Evolutionary conservation across 2,888 invertebrate species (phyloP).

Genomic region (Capitulum mitella): DNA sequence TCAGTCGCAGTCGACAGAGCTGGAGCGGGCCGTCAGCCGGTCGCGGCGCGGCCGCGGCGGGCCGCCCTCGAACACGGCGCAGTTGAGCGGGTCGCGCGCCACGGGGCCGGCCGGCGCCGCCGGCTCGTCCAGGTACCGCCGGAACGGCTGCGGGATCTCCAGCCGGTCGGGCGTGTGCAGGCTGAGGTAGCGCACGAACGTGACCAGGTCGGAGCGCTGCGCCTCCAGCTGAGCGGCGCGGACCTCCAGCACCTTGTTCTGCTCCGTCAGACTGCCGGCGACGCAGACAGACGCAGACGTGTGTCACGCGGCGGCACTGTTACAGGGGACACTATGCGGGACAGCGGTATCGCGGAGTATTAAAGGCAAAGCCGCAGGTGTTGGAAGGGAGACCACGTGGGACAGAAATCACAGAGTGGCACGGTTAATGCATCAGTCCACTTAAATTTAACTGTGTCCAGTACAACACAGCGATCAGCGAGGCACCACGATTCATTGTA

Average conservation of each 20-base stretch:
- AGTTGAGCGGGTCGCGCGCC: slow-evolving; percentile 8
- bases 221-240: neutral
- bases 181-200: slow-evolving; percentile 16
- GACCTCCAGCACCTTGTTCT: neutral
- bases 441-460: no score
- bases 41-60: neutral
- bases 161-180: slow-evolving; percentile 20
- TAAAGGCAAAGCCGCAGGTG: no score
- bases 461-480: no score
- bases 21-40: neutral
- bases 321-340: no score
- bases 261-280: neutral
- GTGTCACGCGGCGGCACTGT: no score
- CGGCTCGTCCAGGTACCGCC: neutral
- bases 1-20: neutral
- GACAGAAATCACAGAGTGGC: no score
- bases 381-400: no score
- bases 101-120: neutral
- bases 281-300: no score
- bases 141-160: neutral
- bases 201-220: slow-evolving; percentile 7
- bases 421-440: no score
- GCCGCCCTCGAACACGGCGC: neutral
- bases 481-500: no score
- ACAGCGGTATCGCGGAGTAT: no score